A percentile compares a stretch with the other conserved stretches of the same genome.
Conservation (phyloP, 1,140 invertebrate genomes). For the Hyles vespertilio region DNA sequence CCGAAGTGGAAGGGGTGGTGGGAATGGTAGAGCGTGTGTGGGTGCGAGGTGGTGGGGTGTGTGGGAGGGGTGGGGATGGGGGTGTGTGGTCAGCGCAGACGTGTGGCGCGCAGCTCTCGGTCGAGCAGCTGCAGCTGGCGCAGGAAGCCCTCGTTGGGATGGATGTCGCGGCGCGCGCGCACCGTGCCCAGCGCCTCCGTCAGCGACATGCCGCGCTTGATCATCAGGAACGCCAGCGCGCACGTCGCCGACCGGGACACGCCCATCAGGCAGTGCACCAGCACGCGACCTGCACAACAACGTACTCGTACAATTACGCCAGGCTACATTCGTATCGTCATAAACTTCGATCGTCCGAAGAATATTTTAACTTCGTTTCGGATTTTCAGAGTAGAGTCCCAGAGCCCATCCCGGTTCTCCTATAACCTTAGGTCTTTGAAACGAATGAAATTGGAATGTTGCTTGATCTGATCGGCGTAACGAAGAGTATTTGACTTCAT, state of each 20-base stretch:
- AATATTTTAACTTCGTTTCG: too few relatives aligned
- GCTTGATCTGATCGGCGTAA: too few relatives aligned
- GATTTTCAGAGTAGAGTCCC: too few relatives aligned
- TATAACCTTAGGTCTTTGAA: too few relatives aligned
- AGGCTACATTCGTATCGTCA: too few relatives aligned
- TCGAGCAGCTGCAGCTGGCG: conserved; percentile 84
- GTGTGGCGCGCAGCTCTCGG: conserved; percentile 73
- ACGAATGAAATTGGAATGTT: too few relatives aligned
- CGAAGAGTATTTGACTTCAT: too few relatives aligned
- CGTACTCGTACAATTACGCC: too few relatives aligned
- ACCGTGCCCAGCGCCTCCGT: conserved; percentile 83
- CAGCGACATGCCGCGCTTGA: conserved; percentile 86
- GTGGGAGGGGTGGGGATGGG: conserved; percentile 15
- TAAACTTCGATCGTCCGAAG: too few relatives aligned
- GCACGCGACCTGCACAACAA: conserved; percentile 79
- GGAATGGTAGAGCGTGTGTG: neutral
- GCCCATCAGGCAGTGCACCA: conserved; percentile 89
- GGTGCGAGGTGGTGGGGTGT: too few relatives aligned
- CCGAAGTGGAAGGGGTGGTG: neutral
- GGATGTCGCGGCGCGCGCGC: conserved; percentile 81
- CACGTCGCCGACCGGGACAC: conserved; percentile 88
- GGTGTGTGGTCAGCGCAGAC: conserved; percentile 60
- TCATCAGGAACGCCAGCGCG: conserved; percentile 89
- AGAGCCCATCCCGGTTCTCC: too few relatives aligned
- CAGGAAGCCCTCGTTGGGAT: conserved; percentile 88